Evolutionary conservation across 2,888 invertebrate species (phyloP).

Genomic region (Drosophila merina): DNA sequence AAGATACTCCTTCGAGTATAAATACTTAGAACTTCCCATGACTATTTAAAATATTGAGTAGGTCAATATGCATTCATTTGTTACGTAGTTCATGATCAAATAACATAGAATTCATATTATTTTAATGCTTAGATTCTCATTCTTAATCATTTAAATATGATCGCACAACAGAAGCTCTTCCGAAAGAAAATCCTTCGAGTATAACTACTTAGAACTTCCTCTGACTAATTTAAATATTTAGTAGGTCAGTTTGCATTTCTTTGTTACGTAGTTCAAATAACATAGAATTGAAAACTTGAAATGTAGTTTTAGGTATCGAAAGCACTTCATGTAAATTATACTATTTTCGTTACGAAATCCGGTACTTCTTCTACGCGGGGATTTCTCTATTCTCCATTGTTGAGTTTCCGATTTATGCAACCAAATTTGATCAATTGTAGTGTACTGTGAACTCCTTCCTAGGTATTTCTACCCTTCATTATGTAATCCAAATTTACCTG

Average conservation of each 20-base stretch:
- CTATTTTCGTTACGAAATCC: not conserved
- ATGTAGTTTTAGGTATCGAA: not conserved
- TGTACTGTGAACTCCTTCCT: constrained; percentile 7
- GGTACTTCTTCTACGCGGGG: constrained; percentile 4
- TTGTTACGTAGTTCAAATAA: not conserved
- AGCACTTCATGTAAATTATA: not conserved
- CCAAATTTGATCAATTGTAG: not conserved
- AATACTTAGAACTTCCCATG: not conserved
- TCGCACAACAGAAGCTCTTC: not conserved
- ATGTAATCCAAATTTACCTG: not conserved
- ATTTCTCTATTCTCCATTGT: constrained; percentile 4
- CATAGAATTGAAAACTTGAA: not conserved
- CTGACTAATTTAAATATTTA: constrained; percentile 6
- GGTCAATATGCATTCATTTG: not conserved
- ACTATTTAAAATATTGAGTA: constrained; percentile 7
- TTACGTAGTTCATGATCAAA: not conserved
- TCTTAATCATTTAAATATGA: not conserved
- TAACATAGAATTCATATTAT: not conserved
- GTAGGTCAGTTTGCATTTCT: not conserved
- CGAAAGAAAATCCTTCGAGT: not conserved
- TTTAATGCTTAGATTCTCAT: no score
- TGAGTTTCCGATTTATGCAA: constrained; percentile 3
- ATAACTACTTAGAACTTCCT: not conserved
- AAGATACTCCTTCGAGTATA: not conserved
- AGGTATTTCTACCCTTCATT: constrained; percentile 1